These are phyloP conservation scores for Drosophila auraria DNA, from an alignment of 1,140 invertebrate genomes.

Conservation along the genomic window DNA sequence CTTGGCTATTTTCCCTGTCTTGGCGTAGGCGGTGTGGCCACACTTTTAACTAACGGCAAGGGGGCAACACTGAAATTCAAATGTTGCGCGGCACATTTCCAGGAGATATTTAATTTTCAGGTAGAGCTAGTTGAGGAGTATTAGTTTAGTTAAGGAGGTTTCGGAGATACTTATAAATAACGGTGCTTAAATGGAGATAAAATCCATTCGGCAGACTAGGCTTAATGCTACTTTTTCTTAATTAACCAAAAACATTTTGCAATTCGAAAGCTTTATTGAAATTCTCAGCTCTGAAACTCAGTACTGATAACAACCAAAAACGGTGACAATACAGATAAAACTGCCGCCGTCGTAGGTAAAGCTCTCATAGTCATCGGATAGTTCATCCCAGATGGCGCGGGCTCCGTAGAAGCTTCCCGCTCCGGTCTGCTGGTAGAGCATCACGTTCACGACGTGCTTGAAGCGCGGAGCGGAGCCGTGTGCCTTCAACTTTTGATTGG, in stretches of 20 bases:
- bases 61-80: conserved; percentile 11
- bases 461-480: conserved; percentile 31
- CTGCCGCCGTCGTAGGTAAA: conserved; percentile 32
- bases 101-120: background rate
- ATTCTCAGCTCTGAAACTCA: conserved; percentile 9
- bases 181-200: background rate
- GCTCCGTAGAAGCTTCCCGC: conserved; percentile 59
- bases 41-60: background rate
- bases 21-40: background rate
- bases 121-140: no score
- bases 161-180: no score
- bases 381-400: conserved; percentile 62
- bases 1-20: no score
- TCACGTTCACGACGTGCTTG: conserved; percentile 62
- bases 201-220: no score
- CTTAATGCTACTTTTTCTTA: background rate
- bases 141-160: background rate
- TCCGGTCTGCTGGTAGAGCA: conserved; percentile 67
- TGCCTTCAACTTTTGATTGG: conserved; percentile 49
- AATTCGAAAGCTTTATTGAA: conserved; percentile 7
- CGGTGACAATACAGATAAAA: conserved; percentile 45
- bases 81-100: background rate
- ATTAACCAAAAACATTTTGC: background rate
- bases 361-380: conserved; percentile 51
- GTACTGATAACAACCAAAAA: conserved; percentile 66